Evolutionary conservation across 2,797 vertebrate species (phyloP).

Genomic region (Trachurus trachurus): DNA sequence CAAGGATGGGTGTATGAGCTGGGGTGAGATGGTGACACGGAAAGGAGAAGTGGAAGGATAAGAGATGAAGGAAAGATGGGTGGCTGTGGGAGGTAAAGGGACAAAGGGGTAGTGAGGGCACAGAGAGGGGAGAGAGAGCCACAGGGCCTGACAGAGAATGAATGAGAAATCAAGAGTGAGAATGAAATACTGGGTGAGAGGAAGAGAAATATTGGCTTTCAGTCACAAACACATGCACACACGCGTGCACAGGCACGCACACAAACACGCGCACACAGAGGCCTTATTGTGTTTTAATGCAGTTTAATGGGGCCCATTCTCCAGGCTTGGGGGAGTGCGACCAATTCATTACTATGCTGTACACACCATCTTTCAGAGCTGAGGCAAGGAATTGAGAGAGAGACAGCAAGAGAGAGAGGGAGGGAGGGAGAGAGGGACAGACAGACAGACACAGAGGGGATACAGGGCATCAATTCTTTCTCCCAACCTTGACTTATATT

Average conservation of each 20-base stretch:
- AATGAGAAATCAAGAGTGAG: slow-evolving; percentile 65
- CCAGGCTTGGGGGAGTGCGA: slow-evolving; percentile 68
- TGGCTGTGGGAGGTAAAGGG: slow-evolving; percentile 41
- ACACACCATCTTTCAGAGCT: slow-evolving; percentile 71
- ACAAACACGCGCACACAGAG: slow-evolving; percentile 58
- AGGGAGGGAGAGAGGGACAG: neutral
- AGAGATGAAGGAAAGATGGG: slow-evolving; percentile 22
- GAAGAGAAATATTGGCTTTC: slow-evolving; percentile 72
- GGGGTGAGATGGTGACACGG: slow-evolving; percentile 21
- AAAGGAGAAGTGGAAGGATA: slow-evolving; percentile 26
- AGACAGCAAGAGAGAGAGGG: slow-evolving; percentile 43
- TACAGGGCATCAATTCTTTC: slow-evolving; percentile 43
- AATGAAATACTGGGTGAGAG: slow-evolving; percentile 64
- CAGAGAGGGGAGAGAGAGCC: slow-evolving; percentile 37
- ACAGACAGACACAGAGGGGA: slow-evolving; percentile 1
- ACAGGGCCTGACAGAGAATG: slow-evolving; percentile 54
- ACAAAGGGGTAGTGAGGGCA: slow-evolving; percentile 21
- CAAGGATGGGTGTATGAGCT: slow-evolving; percentile 14
- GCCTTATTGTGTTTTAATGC: slow-evolving; percentile 86
- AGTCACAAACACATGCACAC: slow-evolving; percentile 24
- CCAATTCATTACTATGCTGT: slow-evolving; percentile 82
- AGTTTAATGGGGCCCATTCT: slow-evolving; percentile 84
- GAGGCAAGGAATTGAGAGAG: slow-evolving; percentile 59
- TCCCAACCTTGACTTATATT: slow-evolving; percentile 52
- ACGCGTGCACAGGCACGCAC: slow-evolving; percentile 25